These are phyloP conservation scores for Sarcophaga bullata DNA, from an alignment of 1,140 invertebrate species.

Conservation along the genomic window DNA sequence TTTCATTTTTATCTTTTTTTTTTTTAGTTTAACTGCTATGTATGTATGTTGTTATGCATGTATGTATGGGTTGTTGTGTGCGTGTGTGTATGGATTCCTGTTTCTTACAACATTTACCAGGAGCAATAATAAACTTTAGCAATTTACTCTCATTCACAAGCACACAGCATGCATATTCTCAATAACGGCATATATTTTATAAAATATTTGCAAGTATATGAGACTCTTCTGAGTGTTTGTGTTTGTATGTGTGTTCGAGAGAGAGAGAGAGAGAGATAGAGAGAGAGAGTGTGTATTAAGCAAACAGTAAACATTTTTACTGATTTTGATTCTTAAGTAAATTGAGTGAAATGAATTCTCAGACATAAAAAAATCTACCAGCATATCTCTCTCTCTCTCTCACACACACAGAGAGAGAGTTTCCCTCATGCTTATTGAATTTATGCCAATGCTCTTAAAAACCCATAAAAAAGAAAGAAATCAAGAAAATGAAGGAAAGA, in stretches of 20 bases:
- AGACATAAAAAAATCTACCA: conserved; percentile 28
- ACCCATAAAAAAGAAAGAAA: not conserved
- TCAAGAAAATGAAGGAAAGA: too few relatives aligned
- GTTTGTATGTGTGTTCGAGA: not conserved
- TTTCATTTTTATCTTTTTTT: not conserved
- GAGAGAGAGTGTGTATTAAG: not conserved
- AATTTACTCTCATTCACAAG: not conserved
- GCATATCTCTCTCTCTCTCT: not conserved
- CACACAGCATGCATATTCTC: too few relatives aligned
- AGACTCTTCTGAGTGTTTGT: not conserved
- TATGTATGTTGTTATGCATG: not conserved
- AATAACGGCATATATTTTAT: too few relatives aligned
- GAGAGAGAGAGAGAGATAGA: too few relatives aligned
- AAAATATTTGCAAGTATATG: too few relatives aligned
- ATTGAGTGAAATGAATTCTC: conserved; percentile 39
- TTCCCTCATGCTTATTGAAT: not conserved
- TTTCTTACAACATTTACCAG: not conserved
- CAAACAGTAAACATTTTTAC: conserved; percentile 15
- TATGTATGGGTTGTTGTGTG: not conserved
- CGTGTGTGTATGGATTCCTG: not conserved
- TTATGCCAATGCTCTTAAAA: not conserved
- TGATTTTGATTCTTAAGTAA: conserved; percentile 33
- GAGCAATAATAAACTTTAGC: conserved; percentile 1
- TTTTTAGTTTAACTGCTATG: not conserved
- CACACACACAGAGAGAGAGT: not conserved